Conservation (phyloP, 2,888 invertebrate species). For the Colletes collaris region DNA sequence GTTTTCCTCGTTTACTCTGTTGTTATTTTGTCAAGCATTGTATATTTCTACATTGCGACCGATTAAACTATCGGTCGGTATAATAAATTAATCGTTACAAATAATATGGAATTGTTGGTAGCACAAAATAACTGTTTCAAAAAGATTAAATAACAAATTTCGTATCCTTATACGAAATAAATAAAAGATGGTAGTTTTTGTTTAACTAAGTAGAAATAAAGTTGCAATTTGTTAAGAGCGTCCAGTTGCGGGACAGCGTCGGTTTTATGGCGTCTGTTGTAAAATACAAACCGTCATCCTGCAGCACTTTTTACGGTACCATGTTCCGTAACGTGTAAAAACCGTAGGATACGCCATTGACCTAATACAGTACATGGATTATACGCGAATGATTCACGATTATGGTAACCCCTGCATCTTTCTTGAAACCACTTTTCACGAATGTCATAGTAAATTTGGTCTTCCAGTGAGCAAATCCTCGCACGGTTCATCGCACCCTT, state of each 20-base stretch:
- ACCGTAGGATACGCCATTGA: conserved; percentile 11
- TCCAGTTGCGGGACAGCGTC: too few species aligned
- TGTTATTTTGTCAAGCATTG: too few species aligned
- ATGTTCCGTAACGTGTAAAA: conserved; percentile 21
- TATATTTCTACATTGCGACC: too few species aligned
- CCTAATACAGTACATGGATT: conserved; percentile 28
- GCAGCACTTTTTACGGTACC: not conserved
- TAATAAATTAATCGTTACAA: too few species aligned
- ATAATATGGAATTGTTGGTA: too few species aligned
- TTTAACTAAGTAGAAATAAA: not conserved
- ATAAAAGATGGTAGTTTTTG: too few species aligned
- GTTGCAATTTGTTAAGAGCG: not conserved
- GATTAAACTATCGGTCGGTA: too few species aligned
- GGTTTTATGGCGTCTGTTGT: not conserved
- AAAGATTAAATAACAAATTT: too few species aligned
- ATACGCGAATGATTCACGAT: conserved; percentile 59
- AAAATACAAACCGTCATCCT: not conserved
- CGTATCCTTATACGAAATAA: too few species aligned
- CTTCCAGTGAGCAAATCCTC: conserved; percentile 54
- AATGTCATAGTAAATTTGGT: conserved; percentile 56
- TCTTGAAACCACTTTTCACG: conserved; percentile 58
- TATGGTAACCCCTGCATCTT: conserved; percentile 49
- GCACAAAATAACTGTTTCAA: too few species aligned
- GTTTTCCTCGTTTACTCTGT: too few species aligned
- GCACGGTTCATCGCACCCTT: conserved; percentile 62